Base-by-base conservation (phyloP, 1,140 invertebrate species). In the Penaeus vannamei region DNA sequence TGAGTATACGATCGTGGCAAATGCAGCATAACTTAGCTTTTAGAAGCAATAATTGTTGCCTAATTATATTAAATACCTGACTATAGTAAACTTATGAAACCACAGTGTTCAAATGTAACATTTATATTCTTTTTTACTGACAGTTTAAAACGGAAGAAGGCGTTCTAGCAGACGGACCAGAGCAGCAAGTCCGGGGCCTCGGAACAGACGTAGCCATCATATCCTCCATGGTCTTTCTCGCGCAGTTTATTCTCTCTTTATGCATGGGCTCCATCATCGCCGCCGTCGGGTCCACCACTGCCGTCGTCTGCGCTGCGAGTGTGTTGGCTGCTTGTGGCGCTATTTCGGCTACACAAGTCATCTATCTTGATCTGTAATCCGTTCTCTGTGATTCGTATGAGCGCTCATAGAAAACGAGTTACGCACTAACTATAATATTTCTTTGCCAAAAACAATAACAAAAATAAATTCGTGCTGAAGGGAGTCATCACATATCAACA, bases 151-250 rank as follows among this genome's bases (percentile, higher is more conserved):
- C 46, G n/a, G 77, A 82, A 53, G 29, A 26, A 17, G 64, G 26
- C 12, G 69, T 61, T 12, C 26, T 77, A 32, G 84, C 79, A 19
- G 66, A 90, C 23, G 84, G 66, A 8, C 79, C 85, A 42, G 87
- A 72, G 60, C 82, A 88, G 10, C 94, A 95, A 90, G 93, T 96
- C 1, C 95, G 98, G 22, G 98, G 98, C 2, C 94, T 99, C 17
- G 98, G 98, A 2, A 99, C 98, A 0, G 98, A 99, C 92, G 95
- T 99, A 0, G 98, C 97, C 1, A 96, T 98, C 85, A 96, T 99
- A 32, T 97, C 97, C 91, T 97, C 96, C 91, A 98, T 98, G 96
- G 98, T 99, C 2, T 99, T 99, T 93, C 94, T 98, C 66, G 98
- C 97, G 0, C 98, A 99, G 93, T 98, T 99, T 91, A 94, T 97